Conservation (phyloP, 1,140 invertebrate species). For the Pseudomyrmex gracilis region DNA sequence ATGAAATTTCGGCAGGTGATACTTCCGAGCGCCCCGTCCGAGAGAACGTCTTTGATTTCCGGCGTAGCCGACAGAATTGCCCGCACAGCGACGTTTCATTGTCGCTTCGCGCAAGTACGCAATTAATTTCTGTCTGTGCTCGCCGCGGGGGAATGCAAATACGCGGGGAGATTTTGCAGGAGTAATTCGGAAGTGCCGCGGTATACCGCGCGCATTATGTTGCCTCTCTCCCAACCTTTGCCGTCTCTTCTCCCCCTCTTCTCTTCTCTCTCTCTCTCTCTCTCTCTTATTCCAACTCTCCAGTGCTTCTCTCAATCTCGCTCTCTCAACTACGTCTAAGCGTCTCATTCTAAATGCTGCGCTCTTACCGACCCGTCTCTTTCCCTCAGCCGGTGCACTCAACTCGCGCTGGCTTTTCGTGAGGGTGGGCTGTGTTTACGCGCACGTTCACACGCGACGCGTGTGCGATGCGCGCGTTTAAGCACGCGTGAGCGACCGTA, state of each 20-base stretch:
- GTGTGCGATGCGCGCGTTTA: conserved; percentile 45
- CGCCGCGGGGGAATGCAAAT: conserved; percentile 82
- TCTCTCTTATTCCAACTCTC: background rate
- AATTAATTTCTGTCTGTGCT: conserved; percentile 83
- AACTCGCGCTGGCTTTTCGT: conserved; percentile 59
- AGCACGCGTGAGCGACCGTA: conserved; percentile 56
- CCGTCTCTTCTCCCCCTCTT: conserved; percentile 44
- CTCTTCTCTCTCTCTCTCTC: conserved; percentile 33
- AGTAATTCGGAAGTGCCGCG: conserved; percentile 83
- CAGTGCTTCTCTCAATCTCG: background rate
- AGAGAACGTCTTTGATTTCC: conserved; percentile 82
- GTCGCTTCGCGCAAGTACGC: conserved; percentile 81
- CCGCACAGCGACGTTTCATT: conserved; percentile 78
- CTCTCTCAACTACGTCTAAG: background rate
- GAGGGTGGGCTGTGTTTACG: conserved; percentile 64
- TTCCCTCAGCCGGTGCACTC: conserved; percentile 8
- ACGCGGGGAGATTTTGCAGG: conserved; percentile 82
- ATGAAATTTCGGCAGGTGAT: conserved; percentile 66
- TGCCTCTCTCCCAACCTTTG: conserved; percentile 70
- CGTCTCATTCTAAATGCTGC: conserved; percentile 18
- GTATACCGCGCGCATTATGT: conserved; percentile 83
- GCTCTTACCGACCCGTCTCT: background rate
- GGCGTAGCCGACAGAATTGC: conserved; percentile 60
- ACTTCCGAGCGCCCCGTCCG: conserved; percentile 65
- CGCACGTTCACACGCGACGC: conserved; percentile 51